Conservation (phyloP, 2,888 invertebrate genomes). For the Tyria jacobaeae region DNA sequence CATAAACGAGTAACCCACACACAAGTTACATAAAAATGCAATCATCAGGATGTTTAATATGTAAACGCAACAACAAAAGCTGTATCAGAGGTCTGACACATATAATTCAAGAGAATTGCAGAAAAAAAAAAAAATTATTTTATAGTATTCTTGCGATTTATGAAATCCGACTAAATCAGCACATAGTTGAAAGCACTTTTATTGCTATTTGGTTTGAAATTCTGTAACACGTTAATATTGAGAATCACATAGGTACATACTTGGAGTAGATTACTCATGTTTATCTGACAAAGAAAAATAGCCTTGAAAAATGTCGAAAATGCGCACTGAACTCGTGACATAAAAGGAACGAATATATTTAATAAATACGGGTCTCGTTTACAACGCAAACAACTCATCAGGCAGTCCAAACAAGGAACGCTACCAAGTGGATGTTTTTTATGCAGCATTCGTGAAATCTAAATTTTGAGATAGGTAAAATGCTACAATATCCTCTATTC, state of each 20-base stretch:
- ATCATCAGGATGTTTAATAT: no score
- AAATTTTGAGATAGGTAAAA: constrained; percentile 41
- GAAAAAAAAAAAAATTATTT: no score
- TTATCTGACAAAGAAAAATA: constrained; percentile 5
- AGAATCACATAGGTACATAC: no score
- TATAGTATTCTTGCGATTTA: not conserved
- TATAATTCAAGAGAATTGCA: no score
- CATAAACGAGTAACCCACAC: no score
- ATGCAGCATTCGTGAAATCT: constrained; percentile 46
- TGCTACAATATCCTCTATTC: constrained; percentile 1
- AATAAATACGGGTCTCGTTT: constrained; percentile 74
- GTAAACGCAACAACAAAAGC: no score
- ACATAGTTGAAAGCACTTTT: not conserved
- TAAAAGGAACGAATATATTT: constrained; percentile 52
- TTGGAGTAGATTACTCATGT: not conserved
- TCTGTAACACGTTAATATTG: no score
- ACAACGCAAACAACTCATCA: constrained; percentile 78
- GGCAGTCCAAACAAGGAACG: constrained; percentile 67
- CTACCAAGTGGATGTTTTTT: constrained; percentile 51
- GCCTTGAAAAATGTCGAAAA: constrained; percentile 20
- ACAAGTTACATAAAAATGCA: no score
- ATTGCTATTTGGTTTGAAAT: not conserved
- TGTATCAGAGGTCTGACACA: no score
- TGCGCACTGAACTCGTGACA: constrained; percentile 29
- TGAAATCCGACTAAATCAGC: not conserved